These are phyloP conservation scores for Antheraea pernyi DNA, from an alignment of 1,140 invertebrate genomes.

Conservation along the genomic window DNA sequence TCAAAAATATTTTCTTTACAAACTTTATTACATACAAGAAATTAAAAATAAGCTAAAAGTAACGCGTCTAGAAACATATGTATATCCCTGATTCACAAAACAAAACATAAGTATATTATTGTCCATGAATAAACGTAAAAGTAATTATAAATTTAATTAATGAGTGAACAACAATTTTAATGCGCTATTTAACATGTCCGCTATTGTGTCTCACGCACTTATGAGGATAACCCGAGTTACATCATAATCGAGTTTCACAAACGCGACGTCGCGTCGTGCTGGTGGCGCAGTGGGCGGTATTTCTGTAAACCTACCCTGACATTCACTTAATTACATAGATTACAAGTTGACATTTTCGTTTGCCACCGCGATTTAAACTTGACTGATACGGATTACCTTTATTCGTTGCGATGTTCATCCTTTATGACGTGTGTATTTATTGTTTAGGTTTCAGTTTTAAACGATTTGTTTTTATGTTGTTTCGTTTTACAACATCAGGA, in stretches of 20 bases:
- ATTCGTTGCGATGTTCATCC: slow-evolving; percentile 30
- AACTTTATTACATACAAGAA: no score
- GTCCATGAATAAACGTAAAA: not conserved
- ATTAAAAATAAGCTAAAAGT: no score
- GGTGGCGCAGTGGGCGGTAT: slow-evolving; percentile 8
- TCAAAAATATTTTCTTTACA: no score
- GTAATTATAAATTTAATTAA: not conserved
- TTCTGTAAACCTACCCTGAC: slow-evolving; percentile 58
- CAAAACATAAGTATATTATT: no score
- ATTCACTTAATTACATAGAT: slow-evolving; percentile 76
- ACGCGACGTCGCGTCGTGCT: slow-evolving; percentile 8
- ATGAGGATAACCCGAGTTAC: slow-evolving; percentile 7
- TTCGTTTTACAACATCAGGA: not conserved
- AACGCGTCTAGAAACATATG: no score
- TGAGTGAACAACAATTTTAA: slow-evolving; percentile 19
- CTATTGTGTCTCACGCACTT: slow-evolving; percentile 17
- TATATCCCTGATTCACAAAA: no score
- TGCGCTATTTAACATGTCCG: slow-evolving; percentile 17
- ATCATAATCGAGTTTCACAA: slow-evolving; percentile 22
- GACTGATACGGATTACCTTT: slow-evolving; percentile 64
- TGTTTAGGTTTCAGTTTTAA: not conserved
- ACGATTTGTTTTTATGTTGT: not conserved
- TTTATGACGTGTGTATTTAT: slow-evolving; percentile 19
- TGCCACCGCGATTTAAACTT: slow-evolving; percentile 60
- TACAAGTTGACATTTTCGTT: slow-evolving; percentile 73